Percentiles rank a stretch among this genome's conserved stretches.
Conservation (phyloP, 2,888 invertebrate species). For the Ectemnius cavifrons region DNA sequence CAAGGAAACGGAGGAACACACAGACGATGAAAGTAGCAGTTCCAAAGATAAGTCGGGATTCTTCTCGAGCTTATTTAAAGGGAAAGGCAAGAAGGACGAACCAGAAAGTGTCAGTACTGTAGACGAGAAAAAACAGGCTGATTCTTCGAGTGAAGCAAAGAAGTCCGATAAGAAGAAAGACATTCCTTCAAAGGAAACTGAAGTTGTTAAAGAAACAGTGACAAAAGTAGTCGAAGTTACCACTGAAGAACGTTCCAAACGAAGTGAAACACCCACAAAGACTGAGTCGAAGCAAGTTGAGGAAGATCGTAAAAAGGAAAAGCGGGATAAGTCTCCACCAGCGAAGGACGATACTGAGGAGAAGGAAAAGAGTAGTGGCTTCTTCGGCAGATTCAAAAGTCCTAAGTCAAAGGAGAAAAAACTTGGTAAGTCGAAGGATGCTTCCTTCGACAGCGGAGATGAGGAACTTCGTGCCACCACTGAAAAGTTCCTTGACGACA, state of each 20-base stretch:
- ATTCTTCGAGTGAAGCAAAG: constrained; percentile 15
- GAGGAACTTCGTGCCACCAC: constrained; percentile 58
- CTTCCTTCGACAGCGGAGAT: constrained; percentile 63
- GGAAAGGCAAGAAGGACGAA: constrained; percentile 64
- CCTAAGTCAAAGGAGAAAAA: constrained; percentile 70
- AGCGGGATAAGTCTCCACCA: neutral
- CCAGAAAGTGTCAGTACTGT: constrained; percentile 39
- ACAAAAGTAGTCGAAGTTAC: neutral
- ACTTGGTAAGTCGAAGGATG: constrained; percentile 56
- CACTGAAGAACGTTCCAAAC: neutral
- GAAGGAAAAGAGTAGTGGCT: constrained; percentile 62
- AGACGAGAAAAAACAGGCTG: constrained; percentile 41
- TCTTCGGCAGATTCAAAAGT: constrained; percentile 72
- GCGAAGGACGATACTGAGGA: constrained; percentile 37
- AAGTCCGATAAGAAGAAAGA: no score
- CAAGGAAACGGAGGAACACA: constrained; percentile 46
- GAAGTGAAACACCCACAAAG: neutral
- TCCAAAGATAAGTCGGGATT: constrained; percentile 66
- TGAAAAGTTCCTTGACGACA: constrained; percentile 68
- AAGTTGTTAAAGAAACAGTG: neutral
- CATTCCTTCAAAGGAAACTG: neutral
- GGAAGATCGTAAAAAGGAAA: constrained; percentile 76
- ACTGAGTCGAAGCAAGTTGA: constrained; percentile 77
- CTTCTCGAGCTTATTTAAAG: constrained; percentile 67
- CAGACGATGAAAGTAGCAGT: constrained; percentile 44